Evolutionary conservation across 1,140 invertebrate species (phyloP).

Genomic region (Panulirus ornatus): DNA sequence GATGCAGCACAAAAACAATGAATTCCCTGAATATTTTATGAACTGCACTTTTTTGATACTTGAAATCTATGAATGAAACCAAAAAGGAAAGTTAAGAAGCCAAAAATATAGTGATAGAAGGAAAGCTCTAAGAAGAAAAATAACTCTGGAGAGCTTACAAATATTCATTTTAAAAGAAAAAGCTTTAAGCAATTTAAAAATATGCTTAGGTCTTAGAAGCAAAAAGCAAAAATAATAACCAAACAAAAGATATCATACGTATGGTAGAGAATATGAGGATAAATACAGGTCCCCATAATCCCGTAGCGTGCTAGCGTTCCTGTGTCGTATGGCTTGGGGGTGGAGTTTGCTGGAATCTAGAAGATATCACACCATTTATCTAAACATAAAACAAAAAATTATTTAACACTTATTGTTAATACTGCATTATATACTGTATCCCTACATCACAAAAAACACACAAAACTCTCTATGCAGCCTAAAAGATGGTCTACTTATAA

Average conservation of each 20-base stretch:
- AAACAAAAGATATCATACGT: conserved; percentile 52
- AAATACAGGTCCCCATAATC: conserved; percentile 67
- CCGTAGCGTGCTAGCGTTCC: conserved; percentile 55
- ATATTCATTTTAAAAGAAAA: too few relatives aligned
- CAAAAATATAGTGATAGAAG: neutral
- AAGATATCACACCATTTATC: conserved; percentile 22
- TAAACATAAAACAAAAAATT: neutral
- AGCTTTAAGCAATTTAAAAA: too few relatives aligned
- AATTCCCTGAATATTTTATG: neutral
- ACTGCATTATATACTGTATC: too few relatives aligned
- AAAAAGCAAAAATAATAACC: neutral
- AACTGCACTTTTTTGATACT: too few relatives aligned
- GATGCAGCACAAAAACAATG: too few relatives aligned
- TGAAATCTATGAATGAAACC: too few relatives aligned
- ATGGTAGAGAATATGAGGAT: conserved; percentile 62
- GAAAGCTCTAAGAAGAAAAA: neutral
- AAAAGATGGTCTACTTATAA: too few relatives aligned
- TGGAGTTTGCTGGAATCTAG: conserved; percentile 49
- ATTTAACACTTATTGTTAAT: neutral
- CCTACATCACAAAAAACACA: too few relatives aligned
- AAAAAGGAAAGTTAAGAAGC: too few relatives aligned
- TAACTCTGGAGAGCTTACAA: neutral
- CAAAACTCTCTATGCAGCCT: too few relatives aligned
- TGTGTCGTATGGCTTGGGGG: conserved; percentile 59
- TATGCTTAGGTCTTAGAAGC: neutral